Evolutionary conservation across 2,888 invertebrate species (phyloP), one percentile per base, ranked within the genome.

Genomic region (Andrena fulva): DNA sequence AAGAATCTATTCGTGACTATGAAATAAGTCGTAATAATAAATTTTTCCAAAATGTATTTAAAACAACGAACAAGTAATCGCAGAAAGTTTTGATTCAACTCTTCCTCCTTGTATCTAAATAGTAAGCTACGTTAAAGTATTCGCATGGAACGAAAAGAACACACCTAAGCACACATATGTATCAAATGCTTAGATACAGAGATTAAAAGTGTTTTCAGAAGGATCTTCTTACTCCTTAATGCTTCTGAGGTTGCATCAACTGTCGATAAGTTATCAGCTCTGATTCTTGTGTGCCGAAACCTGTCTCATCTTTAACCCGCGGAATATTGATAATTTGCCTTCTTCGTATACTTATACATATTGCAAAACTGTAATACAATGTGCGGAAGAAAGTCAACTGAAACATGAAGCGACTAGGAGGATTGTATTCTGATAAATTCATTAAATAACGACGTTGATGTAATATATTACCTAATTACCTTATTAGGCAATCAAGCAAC

Each of bases 241-340:
- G 59, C 63, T 66, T 77, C 42, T 70, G 4, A 66, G 64, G 64
- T 80, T 63, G 50, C 69, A 68, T 77, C 69, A 80, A 80, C 70
- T 52, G 69, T 77, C 70, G 79, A 80, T 80, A 80, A 77, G 78
- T 77, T 77, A 80, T 80, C 78, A 77, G n/a, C n/a, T 50, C 63
- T 33, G 48, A 31, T 29, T 70, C 78, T 66, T 66, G 42, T 48
- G 35, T 48, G n/a, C 2, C 27, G 12, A 29, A 56, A 29, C 31
- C 31, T 24, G 29, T 27, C 20, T 56, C 27, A 29, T 33, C 1
- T 50, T 63, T 6, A 52, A 76, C 12, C 16, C 62, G 12, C 1
- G 20, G 48, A 69, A 59, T 29, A 64, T 76, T n/a, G 6, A 52
- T 29, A 24, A 10, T 67, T 4, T 31, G 33, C 6, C 4, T 10